phyloP scores from a whole-genome alignment of 2,113 vertebrate genomes.

The Eira barbara region DNA sequence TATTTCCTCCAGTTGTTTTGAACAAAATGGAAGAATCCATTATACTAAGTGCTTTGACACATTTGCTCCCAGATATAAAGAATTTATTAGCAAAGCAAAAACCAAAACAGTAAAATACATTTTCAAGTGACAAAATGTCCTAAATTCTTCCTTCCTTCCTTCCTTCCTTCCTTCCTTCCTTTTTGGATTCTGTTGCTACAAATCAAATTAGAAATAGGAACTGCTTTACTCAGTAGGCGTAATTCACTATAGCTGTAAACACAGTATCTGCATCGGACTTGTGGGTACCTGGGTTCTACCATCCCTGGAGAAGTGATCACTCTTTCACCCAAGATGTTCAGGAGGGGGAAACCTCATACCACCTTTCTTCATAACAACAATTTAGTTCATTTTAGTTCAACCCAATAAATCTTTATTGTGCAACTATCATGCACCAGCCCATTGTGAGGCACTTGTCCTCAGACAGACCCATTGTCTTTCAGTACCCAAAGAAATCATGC shows the following conservation, averaged over 20 bases:
- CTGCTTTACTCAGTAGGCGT: neutral
- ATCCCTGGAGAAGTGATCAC: neutral
- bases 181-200: neutral
- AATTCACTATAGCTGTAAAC: neutral
- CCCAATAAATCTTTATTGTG: neutral
- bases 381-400: neutral
- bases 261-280: rapidly evolving
- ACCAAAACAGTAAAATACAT: neutral
- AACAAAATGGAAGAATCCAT: neutral
- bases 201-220: neutral
- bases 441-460: neutral
- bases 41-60: neutral
- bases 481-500: neutral
- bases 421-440: no score
- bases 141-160: neutral
- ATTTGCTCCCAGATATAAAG: neutral
- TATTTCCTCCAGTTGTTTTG: neutral
- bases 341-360: neutral
- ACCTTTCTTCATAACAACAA: neutral
- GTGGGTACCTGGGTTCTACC: neutral
- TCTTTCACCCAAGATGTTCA: neutral
- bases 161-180: neutral
- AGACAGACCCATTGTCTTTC: neutral
- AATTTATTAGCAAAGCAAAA: neutral
- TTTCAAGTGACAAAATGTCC: neutral